phyloP scores from a whole-genome alignment of 2,797 vertebrate species.

The Novumbra hubbsi region DNA sequence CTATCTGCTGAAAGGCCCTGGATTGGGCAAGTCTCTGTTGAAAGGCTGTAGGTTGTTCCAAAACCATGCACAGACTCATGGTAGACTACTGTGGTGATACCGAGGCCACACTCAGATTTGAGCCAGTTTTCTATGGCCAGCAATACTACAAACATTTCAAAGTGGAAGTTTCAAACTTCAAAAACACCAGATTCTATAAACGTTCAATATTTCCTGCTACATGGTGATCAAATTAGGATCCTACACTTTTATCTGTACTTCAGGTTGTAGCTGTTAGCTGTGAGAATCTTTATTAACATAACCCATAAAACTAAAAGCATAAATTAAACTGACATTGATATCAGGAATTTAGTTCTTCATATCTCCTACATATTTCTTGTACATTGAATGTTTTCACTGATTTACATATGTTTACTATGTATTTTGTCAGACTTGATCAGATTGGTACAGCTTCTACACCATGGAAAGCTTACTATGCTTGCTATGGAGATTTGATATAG shows the following conservation, averaged over 20 bases:
- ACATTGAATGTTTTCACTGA: neutral
- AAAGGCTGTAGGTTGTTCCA: constrained; percentile 4
- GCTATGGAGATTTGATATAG: neutral
- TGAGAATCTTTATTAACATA: neutral
- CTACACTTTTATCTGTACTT: no score
- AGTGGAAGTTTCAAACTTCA: no score
- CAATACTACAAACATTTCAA: no score
- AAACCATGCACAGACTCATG: constrained; percentile 5
- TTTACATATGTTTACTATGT: neutral
- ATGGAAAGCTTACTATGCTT: neutral
- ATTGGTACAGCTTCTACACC: neutral
- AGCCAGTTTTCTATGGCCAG: neutral
- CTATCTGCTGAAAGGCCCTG: neutral
- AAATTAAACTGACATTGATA: neutral
- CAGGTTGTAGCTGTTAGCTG: no score
- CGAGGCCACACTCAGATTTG: neutral
- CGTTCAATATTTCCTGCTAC: no score
- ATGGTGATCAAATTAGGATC: no score
- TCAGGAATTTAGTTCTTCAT: neutral
- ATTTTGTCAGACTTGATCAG: neutral
- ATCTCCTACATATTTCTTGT: neutral
- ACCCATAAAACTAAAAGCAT: neutral
- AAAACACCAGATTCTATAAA: no score
- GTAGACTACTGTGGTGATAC: constrained; percentile 17
- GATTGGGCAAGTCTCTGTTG: neutral